Evolutionary conservation across 2,888 invertebrate genomes (phyloP), one percentile per base, ranked within the genome.

Genomic region (Philereme transversata): DNA sequence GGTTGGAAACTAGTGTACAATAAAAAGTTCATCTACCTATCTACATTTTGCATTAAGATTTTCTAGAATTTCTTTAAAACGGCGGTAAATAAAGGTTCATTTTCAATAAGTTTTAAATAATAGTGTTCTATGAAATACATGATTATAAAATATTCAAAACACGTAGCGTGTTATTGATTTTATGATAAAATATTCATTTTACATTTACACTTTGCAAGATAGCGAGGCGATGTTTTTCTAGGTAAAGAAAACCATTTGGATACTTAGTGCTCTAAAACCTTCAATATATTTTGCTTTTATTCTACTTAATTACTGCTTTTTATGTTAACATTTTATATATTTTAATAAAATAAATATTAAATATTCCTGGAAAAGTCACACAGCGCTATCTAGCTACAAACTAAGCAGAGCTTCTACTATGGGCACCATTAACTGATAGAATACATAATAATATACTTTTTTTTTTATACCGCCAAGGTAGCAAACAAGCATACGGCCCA

Each of bases 191-290:
- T 43, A 43, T 43, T 10, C 40, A 40, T 6, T 40, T 40, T 40
- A 8, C 7, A 40, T 40, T 8, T 8, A 40, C 40, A 5, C 40
- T 40, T 40, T 10, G 10, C 43, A 0, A 43, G 43, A n/a, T n/a
- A 43, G n/a, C 43, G n/a, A 43, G 43, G 10, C 43, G 43, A 10
- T 43, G 43, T 43, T 10, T 43, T 43, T 43, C 43, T 43, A 10
- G 43, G 10, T 43, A 43, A 4, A 43, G 43, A 43, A 43, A 43
- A 10, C 10, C 43, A 43, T 43, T 5, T 10, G 10, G 43, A 43
- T 10, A 10, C 10, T 8, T 43, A 43, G 10, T 10, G 10, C 10
- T 43, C 10, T 43, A 43, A 43, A 10, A 43, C 8, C 38, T 4
- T 38, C 10, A 43, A 43, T 10, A n/a, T 43, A 4, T 10, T 10